A percentile compares a stretch with the other conserved stretches of the same genome.
phyloP scores from a whole-genome alignment of 2,888 invertebrate species.

The Nomada ferruginata region DNA sequence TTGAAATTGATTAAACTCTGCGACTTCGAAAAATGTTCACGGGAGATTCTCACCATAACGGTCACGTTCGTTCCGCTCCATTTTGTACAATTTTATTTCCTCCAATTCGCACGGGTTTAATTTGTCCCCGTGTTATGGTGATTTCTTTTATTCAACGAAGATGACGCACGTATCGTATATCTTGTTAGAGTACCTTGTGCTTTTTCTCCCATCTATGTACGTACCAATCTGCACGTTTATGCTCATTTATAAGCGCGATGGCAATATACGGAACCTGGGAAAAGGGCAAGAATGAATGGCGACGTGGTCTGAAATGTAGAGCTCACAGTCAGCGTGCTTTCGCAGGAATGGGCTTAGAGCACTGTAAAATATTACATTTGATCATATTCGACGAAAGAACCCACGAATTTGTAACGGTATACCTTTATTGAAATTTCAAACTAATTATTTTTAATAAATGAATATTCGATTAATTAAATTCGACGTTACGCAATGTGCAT shows the following conservation, averaged over 20 bases:
- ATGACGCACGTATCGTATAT: conserved; percentile 52
- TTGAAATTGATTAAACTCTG: not conserved
- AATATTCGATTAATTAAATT: too few species aligned
- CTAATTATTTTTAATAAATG: too few species aligned
- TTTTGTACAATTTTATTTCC: not conserved
- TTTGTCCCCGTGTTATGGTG: conserved; percentile 26
- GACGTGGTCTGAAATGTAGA: conserved; percentile 46
- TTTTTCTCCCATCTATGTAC: conserved; percentile 30
- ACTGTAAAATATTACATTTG: not conserved
- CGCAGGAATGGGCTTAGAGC: conserved; percentile 49
- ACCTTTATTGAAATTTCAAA: too few species aligned
- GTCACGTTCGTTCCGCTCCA: not conserved
- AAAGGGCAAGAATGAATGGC: conserved; percentile 24
- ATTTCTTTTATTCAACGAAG: conserved; percentile 49
- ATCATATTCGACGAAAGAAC: too few species aligned
- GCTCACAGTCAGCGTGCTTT: conserved; percentile 40
- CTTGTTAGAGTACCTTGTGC: conserved; percentile 40
- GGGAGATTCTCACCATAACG: not conserved
- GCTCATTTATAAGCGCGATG: conserved; percentile 57
- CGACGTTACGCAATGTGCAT: too few species aligned
- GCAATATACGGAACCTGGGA: conserved; percentile 35
- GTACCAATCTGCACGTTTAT: conserved; percentile 58
- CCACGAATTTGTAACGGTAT: too few species aligned
- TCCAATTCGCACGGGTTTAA: conserved; percentile 27
- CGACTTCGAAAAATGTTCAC: not conserved